Conservation (phyloP, 1,140 invertebrate species). For the Heliconius hermathena region DNA sequence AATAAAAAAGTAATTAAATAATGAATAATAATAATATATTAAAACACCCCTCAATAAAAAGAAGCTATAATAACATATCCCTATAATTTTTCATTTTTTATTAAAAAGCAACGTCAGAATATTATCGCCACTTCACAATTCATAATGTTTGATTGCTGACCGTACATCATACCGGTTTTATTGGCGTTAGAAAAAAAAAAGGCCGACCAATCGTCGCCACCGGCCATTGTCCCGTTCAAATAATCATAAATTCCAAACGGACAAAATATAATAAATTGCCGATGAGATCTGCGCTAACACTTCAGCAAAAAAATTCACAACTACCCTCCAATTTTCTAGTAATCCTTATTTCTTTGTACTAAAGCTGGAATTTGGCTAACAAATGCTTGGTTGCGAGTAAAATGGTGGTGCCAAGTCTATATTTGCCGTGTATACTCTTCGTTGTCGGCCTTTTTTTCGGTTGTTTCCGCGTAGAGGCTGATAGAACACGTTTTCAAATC, state of each 20-base stretch:
- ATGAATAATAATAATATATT: constrained; percentile 14
- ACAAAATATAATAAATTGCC: constrained; percentile 82
- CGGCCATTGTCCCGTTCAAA: constrained; percentile 73
- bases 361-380: constrained; percentile 45
- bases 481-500: constrained; percentile 82
- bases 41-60: constrained; percentile 6
- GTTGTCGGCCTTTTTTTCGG: constrained; percentile 79
- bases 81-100: constrained; percentile 39
- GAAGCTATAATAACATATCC: constrained; percentile 21
- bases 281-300: constrained; percentile 78
- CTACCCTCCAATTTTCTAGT: constrained; percentile 9
- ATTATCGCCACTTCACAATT: constrained; percentile 58
- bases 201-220: constrained; percentile 63
- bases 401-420: constrained; percentile 60
- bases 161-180: constrained; percentile 64
- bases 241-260: constrained; percentile 80
- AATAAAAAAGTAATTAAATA: constrained; percentile 20
- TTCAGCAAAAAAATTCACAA: constrained; percentile 49
- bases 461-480: constrained; percentile 78
- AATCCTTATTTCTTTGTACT: constrained; percentile 30
- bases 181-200: constrained; percentile 73
- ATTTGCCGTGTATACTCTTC: constrained; percentile 78
- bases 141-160: constrained; percentile 54
- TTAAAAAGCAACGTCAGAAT: constrained; percentile 42
- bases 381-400: constrained; percentile 35